Percentiles rank a stretch among this genome's conserved stretches.
Conservation (phyloP, 2,113 vertebrate species). For the Struthio camelus region DNA sequence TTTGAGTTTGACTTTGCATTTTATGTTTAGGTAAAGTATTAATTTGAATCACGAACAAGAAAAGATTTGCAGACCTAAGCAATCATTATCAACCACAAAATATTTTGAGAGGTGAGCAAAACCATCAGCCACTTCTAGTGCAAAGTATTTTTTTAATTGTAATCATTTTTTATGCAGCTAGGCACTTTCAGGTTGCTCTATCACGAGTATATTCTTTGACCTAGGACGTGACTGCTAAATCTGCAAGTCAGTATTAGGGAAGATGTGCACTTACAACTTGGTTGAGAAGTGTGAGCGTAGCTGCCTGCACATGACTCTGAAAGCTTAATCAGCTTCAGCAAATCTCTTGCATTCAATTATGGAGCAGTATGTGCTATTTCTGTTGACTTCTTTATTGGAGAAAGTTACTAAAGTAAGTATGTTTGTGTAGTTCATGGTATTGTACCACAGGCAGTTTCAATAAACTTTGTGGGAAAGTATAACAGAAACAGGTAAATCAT, state of each 20-base stretch:
- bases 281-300: slow-evolving; percentile 15
- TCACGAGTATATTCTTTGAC: slow-evolving; percentile 30
- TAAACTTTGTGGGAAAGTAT: not conserved
- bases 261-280: slow-evolving; percentile 20
- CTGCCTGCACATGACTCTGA: slow-evolving; percentile 30
- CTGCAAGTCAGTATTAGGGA: slow-evolving; percentile 40
- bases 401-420: not conserved
- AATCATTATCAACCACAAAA: not conserved
- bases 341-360: slow-evolving; percentile 56
- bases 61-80: not conserved
- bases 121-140: not conserved
- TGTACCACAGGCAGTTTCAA: not conserved
- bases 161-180: slow-evolving; percentile 28
- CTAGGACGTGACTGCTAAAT: slow-evolving; percentile 45
- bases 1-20: not conserved
- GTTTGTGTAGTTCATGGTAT: not conserved
- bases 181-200: not conserved
- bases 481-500: slow-evolving; percentile 1
- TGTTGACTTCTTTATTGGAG: slow-evolving; percentile 29
- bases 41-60: not conserved
- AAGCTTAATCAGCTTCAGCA: slow-evolving; percentile 58
- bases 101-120: not conserved
- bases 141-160: slow-evolving; percentile 13
- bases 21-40: not conserved
- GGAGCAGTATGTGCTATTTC: not conserved